Evolutionary conservation across 2,888 invertebrate species (phyloP).

Genomic region (Trichogramma evanescens): DNA sequence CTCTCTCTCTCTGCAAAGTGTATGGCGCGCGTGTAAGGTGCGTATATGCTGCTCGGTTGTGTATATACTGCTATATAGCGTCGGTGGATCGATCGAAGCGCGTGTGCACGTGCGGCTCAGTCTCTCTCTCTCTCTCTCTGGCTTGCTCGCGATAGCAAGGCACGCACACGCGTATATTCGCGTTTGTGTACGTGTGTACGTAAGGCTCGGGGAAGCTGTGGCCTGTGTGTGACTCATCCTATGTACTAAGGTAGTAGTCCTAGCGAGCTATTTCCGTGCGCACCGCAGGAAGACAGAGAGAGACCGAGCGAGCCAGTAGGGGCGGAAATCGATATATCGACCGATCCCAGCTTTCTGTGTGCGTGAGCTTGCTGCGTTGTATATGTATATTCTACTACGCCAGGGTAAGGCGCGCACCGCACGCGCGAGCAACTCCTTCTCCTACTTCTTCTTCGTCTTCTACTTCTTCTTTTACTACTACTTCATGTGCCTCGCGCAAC

Average conservation of each 20-base stretch:
- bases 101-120: no score
- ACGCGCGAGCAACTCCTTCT: not conserved
- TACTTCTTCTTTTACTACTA: no score
- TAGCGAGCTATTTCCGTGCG: conserved; percentile 31
- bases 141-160: not conserved
- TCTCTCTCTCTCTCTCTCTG: not conserved
- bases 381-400: not conserved
- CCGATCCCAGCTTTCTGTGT: conserved; percentile 26
- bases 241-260: conserved; percentile 33
- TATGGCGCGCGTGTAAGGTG: no score
- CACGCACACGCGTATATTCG: conserved; percentile 1
- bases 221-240: conserved; percentile 42
- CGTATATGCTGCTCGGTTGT: no score
- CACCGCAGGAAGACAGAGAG: conserved; percentile 43
- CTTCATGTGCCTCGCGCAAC: no score
- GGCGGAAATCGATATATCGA: conserved; percentile 48
- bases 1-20: no score
- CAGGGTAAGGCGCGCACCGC: not conserved
- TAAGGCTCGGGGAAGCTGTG: conserved; percentile 47
- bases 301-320: conserved; percentile 30
- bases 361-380: not conserved
- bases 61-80: no score
- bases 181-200: conserved; percentile 46
- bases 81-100: no score
- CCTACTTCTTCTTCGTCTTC: no score